phyloP scores from a whole-genome alignment of 2,888 invertebrate genomes.

The Pocota personata region DNA sequence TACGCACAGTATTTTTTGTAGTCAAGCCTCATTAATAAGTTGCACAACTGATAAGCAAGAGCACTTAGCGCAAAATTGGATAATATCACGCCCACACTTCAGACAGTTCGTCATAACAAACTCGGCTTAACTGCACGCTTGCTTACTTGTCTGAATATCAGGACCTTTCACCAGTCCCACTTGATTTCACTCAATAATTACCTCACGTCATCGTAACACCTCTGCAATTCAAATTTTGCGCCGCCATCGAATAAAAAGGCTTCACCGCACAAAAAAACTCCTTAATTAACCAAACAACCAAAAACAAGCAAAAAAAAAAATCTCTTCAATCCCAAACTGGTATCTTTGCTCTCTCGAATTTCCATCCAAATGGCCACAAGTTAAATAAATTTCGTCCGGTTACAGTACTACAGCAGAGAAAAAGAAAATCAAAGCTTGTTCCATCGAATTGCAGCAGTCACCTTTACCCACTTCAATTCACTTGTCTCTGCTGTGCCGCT shows the following conservation, averaged over 20 bases:
- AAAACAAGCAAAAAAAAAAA: constrained; percentile 6
- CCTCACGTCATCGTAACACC: constrained; percentile 52
- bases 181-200: constrained; percentile 58
- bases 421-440: constrained; percentile 63
- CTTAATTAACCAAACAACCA: constrained; percentile 61
- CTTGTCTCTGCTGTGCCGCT: constrained; percentile 53
- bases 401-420: constrained; percentile 23
- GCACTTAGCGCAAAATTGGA: constrained; percentile 2
- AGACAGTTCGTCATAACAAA: constrained; percentile 52
- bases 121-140: constrained; percentile 14
- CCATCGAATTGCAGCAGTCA: constrained; percentile 65
- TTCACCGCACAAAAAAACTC: constrained; percentile 38
- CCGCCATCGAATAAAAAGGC: constrained; percentile 35
- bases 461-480: constrained; percentile 71
- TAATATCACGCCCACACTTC: constrained; percentile 32
- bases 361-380: constrained; percentile 68
- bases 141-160: constrained; percentile 31
- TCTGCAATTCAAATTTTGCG: constrained; percentile 27
- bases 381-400: constrained; percentile 68
- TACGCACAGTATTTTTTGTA: not conserved
- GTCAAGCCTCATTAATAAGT: constrained; percentile 1
- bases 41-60: constrained; percentile 13
- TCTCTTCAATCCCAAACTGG: constrained; percentile 14
- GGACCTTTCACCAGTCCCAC: constrained; percentile 51
- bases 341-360: constrained; percentile 49